phyloP scores from a whole-genome alignment of 2,888 invertebrate species.

The Chloromyia formosa region DNA sequence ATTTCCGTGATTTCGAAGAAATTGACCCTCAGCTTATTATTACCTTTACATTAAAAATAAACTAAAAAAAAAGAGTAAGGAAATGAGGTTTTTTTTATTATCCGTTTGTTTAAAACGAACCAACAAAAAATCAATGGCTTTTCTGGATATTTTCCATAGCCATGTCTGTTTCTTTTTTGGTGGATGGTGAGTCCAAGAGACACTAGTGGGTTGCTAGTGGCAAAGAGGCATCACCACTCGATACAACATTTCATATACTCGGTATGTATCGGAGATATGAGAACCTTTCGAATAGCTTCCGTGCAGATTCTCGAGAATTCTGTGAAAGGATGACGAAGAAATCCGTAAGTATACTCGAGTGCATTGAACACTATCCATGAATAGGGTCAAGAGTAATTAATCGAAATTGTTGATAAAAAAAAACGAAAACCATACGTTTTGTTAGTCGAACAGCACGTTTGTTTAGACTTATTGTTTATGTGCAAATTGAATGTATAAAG shows the following conservation, averaged over 20 bases:
- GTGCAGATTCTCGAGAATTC: background rate
- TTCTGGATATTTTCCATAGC: too few species aligned
- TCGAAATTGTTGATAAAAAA: conserved; percentile 1
- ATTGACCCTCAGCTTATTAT: conserved; percentile 36
- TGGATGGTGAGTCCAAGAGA: too few species aligned
- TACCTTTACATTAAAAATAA: conserved; percentile 37
- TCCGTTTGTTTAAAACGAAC: background rate
- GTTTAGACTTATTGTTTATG: background rate
- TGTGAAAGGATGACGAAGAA: background rate
- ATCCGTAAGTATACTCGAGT: too few species aligned
- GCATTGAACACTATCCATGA: conserved; percentile 2
- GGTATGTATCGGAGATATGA: background rate
- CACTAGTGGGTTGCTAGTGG: too few species aligned
- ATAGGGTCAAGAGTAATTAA: conserved; percentile 34
- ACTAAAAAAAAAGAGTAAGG: background rate
- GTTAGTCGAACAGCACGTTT: background rate
- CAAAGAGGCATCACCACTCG: too few species aligned
- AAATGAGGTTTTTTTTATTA: background rate
- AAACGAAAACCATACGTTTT: background rate
- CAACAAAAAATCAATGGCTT: background rate
- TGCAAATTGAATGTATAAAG: background rate
- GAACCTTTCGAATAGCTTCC: too few species aligned
- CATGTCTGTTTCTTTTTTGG: too few species aligned
- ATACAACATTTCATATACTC: background rate
- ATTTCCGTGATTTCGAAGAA: conserved; percentile 37